phyloP scores from a whole-genome alignment of 2,888 invertebrate genomes.

The Steinernema hermaphroditum region DNA sequence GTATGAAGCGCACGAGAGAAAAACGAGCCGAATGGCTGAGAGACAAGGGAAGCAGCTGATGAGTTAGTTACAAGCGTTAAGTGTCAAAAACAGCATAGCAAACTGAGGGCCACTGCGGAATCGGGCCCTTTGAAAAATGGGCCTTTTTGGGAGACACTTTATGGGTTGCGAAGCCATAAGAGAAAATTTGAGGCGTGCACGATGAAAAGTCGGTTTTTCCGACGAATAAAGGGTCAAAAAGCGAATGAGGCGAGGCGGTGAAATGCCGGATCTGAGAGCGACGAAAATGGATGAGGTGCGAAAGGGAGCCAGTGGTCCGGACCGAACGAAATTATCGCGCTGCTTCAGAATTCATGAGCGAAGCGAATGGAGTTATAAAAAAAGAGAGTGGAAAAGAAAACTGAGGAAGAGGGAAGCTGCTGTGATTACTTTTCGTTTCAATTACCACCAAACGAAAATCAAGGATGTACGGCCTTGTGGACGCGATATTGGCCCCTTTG shows the following conservation, averaged over 20 bases:
- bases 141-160: not conserved
- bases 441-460: slow-evolving; percentile 21
- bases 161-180: not conserved
- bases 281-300: too few species aligned
- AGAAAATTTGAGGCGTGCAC: not conserved
- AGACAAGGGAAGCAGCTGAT: too few species aligned
- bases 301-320: too few species aligned
- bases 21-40: too few species aligned
- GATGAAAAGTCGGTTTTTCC: not conserved
- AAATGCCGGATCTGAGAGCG: not conserved
- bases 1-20: too few species aligned
- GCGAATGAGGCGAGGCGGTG: not conserved
- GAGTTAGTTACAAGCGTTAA: not conserved
- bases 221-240: not conserved
- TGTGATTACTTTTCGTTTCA: not conserved
- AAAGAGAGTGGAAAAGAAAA: not conserved
- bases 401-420: not conserved
- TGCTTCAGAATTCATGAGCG: too few species aligned
- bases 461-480: slow-evolving; percentile 5
- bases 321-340: too few species aligned
- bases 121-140: not conserved
- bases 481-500: slow-evolving; percentile 15
- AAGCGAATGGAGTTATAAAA: too few species aligned
- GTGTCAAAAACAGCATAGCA: slow-evolving; percentile 4
- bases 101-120: not conserved